Conservation (phyloP, 2,113 vertebrate genomes). For the Ictidomys tridecemlineatus region DNA sequence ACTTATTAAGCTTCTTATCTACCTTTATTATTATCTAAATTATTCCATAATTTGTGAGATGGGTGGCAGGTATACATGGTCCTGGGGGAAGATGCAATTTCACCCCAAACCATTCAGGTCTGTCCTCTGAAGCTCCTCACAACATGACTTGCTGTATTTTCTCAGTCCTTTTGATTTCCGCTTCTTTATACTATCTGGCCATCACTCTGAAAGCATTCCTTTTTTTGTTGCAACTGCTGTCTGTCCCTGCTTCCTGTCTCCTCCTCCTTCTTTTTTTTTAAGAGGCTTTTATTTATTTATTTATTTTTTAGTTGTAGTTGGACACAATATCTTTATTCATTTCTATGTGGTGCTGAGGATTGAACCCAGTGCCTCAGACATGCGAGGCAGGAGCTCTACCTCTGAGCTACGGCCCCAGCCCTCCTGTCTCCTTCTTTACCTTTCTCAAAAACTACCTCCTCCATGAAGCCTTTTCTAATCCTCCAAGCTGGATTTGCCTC, state of each 20-base stretch:
- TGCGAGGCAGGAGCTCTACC: too few species aligned
- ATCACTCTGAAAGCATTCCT: neutral
- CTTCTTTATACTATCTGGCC: neutral
- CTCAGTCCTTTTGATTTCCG: neutral
- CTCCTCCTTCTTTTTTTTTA: neutral
- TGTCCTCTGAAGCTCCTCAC: neutral
- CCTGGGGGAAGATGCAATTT: neutral
- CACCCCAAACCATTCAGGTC: neutral
- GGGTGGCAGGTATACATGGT: neutral
- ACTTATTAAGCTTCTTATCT: neutral
- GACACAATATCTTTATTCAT: too few species aligned
- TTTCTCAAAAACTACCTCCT: neutral
- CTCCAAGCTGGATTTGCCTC: neutral
- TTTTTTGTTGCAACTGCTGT: neutral
- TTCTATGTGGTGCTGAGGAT: too few species aligned
- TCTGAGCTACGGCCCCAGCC: too few species aligned
- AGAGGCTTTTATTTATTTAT: too few species aligned
- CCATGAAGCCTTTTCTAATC: neutral
- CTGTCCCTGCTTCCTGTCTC: neutral
- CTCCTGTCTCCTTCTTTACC: neutral
- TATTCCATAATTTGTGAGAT: neutral
- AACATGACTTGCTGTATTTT: neutral
- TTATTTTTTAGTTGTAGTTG: too few species aligned
- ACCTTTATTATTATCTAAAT: neutral
- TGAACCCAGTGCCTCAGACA: too few species aligned